A percentile compares a stretch with the other conserved stretches of the same genome.
phyloP scores from a whole-genome alignment of 2,113 vertebrate species.

The Macquaria ambigua region DNA sequence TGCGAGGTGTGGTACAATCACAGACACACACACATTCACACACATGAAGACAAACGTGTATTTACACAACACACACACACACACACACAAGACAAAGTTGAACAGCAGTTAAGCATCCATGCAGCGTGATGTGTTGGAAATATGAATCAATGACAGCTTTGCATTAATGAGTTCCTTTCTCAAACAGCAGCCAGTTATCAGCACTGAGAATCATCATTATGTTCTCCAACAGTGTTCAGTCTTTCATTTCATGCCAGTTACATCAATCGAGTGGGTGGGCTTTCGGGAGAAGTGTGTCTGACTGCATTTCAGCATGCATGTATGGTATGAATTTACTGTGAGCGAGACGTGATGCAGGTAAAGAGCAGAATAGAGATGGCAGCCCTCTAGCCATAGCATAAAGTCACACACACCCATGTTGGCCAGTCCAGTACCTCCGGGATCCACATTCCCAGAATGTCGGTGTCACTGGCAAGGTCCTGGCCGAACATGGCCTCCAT shows the following conservation, averaged over 20 bases:
- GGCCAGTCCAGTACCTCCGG: conserved; percentile 99
- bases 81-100: conserved; percentile 6
- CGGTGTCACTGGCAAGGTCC: conserved; percentile 95
- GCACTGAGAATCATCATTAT: not conserved
- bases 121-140: not conserved
- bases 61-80: not conserved
- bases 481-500: conserved; percentile 99
- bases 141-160: not conserved
- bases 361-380: conserved; percentile 30
- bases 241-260: conserved; percentile 33
- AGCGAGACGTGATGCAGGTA: conserved; percentile 35
- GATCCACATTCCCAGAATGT: conserved; percentile 99
- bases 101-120: not conserved
- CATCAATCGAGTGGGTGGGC: not conserved
- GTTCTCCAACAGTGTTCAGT: not conserved
- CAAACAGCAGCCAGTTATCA: not conserved
- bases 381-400: conserved; percentile 68
- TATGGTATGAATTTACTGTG: not conserved
- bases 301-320: conserved; percentile 1
- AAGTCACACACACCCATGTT: conserved; percentile 99
- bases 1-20: conserved; percentile 64
- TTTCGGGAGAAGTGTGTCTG: not conserved
- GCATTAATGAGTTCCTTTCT: not conserved
- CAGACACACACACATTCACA: conserved; percentile 14
- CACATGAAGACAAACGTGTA: not conserved